Conservation (phyloP, 1,140 invertebrate species). For the Leptinotarsa undecemlineata region DNA sequence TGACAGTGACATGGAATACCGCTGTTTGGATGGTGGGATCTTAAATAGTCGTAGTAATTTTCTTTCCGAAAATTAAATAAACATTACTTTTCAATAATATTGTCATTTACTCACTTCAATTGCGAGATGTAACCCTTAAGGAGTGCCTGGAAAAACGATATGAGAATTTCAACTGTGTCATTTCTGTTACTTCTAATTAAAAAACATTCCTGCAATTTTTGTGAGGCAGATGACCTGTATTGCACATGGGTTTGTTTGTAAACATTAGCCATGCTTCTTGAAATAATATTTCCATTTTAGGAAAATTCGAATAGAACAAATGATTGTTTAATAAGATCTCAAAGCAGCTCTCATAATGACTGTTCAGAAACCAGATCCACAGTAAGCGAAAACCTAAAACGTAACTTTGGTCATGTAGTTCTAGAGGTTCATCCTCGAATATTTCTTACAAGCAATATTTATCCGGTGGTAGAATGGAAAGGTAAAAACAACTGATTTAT, state of each 20-base stretch:
- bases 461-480: conserved; percentile 17
- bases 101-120: too few relatives aligned
- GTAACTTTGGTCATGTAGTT: conserved; percentile 12
- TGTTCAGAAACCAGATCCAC: conserved; percentile 7
- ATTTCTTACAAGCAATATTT: conserved; percentile 2
- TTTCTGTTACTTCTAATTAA: conserved; percentile 1
- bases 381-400: conserved; percentile 23
- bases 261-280: background rate
- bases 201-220: conserved; percentile 3
- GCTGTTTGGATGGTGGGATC: too few relatives aligned
- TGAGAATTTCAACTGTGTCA: background rate
- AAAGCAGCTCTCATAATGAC: background rate
- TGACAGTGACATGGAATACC: too few relatives aligned
- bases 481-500: conserved; percentile 11
- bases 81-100: too few relatives aligned
- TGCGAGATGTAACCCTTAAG: background rate
- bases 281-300: conserved; percentile 5
- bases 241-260: background rate
- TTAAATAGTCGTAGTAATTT: too few relatives aligned
- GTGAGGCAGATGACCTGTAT: background rate
- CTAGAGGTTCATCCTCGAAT: background rate
- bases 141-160: background rate
- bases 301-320: conserved; percentile 2
- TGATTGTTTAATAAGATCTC: background rate
- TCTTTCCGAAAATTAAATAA: too few relatives aligned